These are phyloP conservation scores for Muschampia plurimacula DNA, from an alignment of 2,888 invertebrate genomes.

Conservation along the genomic window DNA sequence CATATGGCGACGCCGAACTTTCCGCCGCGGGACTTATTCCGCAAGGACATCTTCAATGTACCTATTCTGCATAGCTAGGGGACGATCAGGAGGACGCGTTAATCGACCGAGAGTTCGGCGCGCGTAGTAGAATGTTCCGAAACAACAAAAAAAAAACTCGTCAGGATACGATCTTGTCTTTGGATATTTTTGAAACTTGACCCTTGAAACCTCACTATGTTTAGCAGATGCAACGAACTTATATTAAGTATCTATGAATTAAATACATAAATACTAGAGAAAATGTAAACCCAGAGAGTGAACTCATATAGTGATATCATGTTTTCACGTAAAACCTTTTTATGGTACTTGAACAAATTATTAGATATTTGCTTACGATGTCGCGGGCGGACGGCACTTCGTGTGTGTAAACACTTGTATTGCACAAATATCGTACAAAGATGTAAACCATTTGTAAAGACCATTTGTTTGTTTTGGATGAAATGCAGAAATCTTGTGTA, in stretches of 20 bases:
- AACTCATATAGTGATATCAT: slow-evolving; percentile 17
- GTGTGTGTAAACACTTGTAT: slow-evolving; percentile 19
- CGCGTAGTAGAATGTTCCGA: too few species aligned
- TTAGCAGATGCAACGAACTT: too few species aligned
- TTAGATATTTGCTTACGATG: slow-evolving; percentile 6
- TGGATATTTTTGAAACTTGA: too few species aligned
- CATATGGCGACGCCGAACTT: too few species aligned
- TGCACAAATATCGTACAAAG: neutral
- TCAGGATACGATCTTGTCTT: too few species aligned
- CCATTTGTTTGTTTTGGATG: neutral
- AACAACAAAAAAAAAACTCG: too few species aligned
- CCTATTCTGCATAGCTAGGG: too few species aligned
- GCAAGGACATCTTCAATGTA: too few species aligned
- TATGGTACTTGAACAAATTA: neutral
- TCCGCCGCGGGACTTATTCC: too few species aligned
- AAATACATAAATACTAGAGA: neutral
- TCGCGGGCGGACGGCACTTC: slow-evolving; percentile 2
- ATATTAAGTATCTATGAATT: neutral
- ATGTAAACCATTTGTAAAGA: neutral
- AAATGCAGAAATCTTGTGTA: neutral
- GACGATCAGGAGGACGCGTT: too few species aligned
- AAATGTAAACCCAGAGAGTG: slow-evolving; percentile 8
- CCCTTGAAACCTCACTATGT: too few species aligned
- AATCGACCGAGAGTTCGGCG: too few species aligned
- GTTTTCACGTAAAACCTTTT: slow-evolving; percentile 4